These are phyloP conservation scores for Ennomos quercinarius DNA, from an alignment of 2,888 invertebrate genomes.

Conservation along the genomic window DNA sequence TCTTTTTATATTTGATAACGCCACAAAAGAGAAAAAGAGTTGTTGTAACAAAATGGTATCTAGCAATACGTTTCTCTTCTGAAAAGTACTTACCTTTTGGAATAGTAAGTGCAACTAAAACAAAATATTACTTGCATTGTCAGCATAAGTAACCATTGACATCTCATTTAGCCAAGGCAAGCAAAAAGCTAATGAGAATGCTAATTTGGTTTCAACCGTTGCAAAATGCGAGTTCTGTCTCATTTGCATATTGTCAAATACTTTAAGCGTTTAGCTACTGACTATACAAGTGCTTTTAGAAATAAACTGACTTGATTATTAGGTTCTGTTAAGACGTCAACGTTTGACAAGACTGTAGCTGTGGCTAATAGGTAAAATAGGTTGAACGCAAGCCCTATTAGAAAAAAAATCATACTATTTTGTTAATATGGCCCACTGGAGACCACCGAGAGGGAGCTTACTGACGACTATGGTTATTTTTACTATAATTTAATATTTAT, in stretches of 20 bases:
- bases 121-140: slow-evolving; percentile 28
- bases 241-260: slow-evolving; percentile 79
- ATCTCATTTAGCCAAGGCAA: slow-evolving; percentile 61
- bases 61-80: no score
- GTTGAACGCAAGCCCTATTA: slow-evolving; percentile 22
- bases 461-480: no score
- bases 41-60: no score
- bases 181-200: slow-evolving; percentile 74
- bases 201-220: slow-evolving; percentile 67
- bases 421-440: background rate
- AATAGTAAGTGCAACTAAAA: background rate
- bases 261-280: slow-evolving; percentile 75
- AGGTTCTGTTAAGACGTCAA: slow-evolving; percentile 29
- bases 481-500: no score
- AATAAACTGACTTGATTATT: slow-evolving; percentile 34
- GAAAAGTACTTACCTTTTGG: background rate
- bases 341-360: slow-evolving; percentile 29
- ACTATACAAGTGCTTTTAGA: slow-evolving; percentile 48
- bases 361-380: slow-evolving; percentile 19
- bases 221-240: slow-evolving; percentile 65
- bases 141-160: slow-evolving; percentile 54
- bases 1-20: no score
- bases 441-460: no score
- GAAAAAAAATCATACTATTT: slow-evolving; percentile 20
- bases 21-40: background rate